Conservation (phyloP, 2,888 invertebrate genomes). For the Pyralis farinalis region DNA sequence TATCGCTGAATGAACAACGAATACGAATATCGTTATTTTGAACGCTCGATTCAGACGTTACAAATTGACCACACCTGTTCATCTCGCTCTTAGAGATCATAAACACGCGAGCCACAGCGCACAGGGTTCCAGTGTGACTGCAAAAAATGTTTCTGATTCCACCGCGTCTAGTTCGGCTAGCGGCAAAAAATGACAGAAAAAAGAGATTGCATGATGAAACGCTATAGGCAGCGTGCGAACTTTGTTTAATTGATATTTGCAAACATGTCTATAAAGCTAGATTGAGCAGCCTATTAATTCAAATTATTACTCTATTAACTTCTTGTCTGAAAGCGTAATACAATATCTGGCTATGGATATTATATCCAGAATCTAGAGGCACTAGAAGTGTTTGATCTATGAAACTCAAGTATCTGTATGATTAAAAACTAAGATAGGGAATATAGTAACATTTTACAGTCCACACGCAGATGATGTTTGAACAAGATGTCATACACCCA, state of each 20-base stretch:
- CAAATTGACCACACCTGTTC: constrained; percentile 19
- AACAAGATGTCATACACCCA: too few relatives aligned
- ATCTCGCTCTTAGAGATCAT: constrained; percentile 16
- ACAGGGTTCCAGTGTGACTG: constrained; percentile 5
- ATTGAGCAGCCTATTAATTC: constrained; percentile 9
- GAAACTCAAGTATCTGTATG: too few relatives aligned
- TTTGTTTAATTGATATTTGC: constrained; percentile 35
- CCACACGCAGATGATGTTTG: too few relatives aligned
- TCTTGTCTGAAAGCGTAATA: not conserved
- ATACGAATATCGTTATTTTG: not conserved
- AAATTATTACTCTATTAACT: constrained; percentile 1
- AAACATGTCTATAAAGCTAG: constrained; percentile 25
- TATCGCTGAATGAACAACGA: too few relatives aligned
- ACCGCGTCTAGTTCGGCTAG: constrained; percentile 25
- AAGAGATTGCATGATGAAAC: constrained; percentile 20
- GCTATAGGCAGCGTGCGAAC: constrained; percentile 22
- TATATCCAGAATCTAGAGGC: too few relatives aligned
- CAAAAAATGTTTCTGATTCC: constrained; percentile 20
- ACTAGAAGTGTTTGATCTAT: too few relatives aligned
- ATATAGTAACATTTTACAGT: too few relatives aligned
- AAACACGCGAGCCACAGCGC: constrained; percentile 14
- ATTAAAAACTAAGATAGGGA: too few relatives aligned
- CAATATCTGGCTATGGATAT: too few relatives aligned
- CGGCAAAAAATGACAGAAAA: constrained; percentile 24
- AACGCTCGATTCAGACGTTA: constrained; percentile 6